Evolutionary conservation across 2,888 invertebrate genomes (phyloP).

Genomic region (Brachynemurus nebulosus): DNA sequence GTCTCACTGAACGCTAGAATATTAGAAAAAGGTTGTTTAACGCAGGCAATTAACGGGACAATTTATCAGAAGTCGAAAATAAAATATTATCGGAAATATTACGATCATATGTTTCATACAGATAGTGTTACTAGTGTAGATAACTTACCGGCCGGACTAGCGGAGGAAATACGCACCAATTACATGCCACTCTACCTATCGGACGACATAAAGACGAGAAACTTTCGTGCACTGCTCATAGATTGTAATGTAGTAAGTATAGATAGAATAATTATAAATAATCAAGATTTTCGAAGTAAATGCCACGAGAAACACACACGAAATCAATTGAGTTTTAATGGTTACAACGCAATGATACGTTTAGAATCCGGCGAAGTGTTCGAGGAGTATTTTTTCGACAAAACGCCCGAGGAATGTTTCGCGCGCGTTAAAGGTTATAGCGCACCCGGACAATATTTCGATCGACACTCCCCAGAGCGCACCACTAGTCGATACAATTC

Average conservation of each 20-base stretch:
- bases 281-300: conserved; percentile 12
- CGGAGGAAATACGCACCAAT: not conserved
- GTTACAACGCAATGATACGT: conserved; percentile 16
- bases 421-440: conserved; percentile 3
- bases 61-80: conserved; percentile 2
- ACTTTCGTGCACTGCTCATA: conserved; percentile 8
- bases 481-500: not conserved
- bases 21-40: conserved; percentile 1
- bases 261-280: conserved; percentile 9
- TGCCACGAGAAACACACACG: conserved; percentile 12
- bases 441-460: not conserved
- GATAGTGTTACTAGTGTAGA: not conserved
- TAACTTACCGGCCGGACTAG: not conserved
- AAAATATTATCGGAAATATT: not conserved
- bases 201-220: conserved; percentile 9
- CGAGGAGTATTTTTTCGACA: conserved; percentile 12
- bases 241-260: conserved; percentile 5
- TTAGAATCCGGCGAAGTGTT: conserved; percentile 13
- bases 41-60: conserved; percentile 4
- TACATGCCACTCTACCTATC: conserved; percentile 11
- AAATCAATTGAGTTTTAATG: conserved; percentile 13
- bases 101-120: not conserved
- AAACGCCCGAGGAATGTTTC: conserved; percentile 3
- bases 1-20: conserved; percentile 8
- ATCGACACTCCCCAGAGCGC: not conserved